These are phyloP conservation scores for Dascillus cervinus DNA, from an alignment of 2,888 invertebrate species.

Conservation along the genomic window DNA sequence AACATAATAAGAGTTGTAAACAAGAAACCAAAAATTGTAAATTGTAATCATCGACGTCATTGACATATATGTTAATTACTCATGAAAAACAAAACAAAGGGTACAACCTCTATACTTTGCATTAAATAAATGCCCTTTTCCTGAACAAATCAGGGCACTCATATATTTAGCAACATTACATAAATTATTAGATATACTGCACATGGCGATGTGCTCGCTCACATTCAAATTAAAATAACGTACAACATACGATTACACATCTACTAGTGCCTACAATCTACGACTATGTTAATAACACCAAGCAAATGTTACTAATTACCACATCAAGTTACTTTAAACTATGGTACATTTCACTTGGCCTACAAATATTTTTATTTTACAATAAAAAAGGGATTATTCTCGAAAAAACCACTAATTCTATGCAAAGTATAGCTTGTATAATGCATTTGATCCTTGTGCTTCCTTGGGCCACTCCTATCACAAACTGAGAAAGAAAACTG, in stretches of 20 bases:
- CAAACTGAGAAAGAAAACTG: no score
- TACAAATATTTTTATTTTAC: no score
- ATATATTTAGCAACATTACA: conserved; percentile 9
- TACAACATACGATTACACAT: no score
- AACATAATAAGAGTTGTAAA: conserved; percentile 6
- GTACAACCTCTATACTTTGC: conserved; percentile 88
- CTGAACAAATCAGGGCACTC: conserved; percentile 26
- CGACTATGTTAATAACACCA: no score
- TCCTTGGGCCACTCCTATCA: conserved; percentile 20
- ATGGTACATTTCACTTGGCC: no score
- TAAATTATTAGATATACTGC: no score
- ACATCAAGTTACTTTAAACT: no score
- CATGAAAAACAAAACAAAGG: conserved; percentile 29
- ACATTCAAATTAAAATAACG: no score
- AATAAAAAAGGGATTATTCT: no score
- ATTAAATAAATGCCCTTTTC: conserved; percentile 85
- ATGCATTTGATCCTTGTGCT: conserved; percentile 21
- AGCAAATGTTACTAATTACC: no score
- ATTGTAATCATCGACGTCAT: conserved; percentile 26
- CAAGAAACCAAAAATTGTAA: conserved; percentile 1
- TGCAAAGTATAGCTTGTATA: conserved; percentile 91
- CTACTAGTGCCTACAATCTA: no score
- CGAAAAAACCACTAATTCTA: conserved; percentile 85
- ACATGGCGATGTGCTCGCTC: no score
- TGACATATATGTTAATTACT: conserved; percentile 44